Conservation (phyloP, 1,140 invertebrate genomes). For the Drosophila orena region DNA sequence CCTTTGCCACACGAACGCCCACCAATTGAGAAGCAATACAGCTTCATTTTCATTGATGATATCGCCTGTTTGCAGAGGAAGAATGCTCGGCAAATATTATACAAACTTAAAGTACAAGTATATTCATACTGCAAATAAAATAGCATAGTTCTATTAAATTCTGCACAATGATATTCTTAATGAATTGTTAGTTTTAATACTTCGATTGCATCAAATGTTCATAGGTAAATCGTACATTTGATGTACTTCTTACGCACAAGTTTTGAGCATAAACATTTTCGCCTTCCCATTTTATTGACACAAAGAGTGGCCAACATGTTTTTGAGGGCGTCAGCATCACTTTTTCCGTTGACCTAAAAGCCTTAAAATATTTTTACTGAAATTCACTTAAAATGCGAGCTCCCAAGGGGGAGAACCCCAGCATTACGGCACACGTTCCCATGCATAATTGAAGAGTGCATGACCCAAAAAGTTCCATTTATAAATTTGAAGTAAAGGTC, state of each 20-base stretch:
- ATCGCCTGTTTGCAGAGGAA: conserved; percentile 28
- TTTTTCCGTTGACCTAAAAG: conserved; percentile 29
- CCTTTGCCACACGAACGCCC: conserved; percentile 53
- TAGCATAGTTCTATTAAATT: too few species aligned
- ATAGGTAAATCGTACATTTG: too few species aligned
- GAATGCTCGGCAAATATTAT: neutral
- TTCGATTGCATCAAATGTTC: too few species aligned
- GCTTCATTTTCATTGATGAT: conserved; percentile 66
- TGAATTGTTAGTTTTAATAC: neutral
- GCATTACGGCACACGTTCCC: conserved; percentile 52
- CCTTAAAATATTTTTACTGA: conserved; percentile 25
- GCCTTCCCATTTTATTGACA: neutral
- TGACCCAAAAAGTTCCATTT: conserved; percentile 48
- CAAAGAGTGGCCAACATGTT: conserved; percentile 23
- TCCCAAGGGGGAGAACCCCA: neutral
- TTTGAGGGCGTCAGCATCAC: conserved; percentile 21
- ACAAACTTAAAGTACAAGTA: neutral
- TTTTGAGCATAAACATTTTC: conserved; percentile 55
- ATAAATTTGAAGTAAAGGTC: conserved; percentile 27
- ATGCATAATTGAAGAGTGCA: conserved; percentile 64
- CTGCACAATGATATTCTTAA: neutral
- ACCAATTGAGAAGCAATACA: conserved; percentile 52
- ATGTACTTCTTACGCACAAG: too few species aligned
- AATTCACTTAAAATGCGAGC: conserved; percentile 39
- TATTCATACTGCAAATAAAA: neutral